These are phyloP conservation scores for Bambusicola thoracicus DNA, from an alignment of 2,113 vertebrate species.

Conservation along the genomic window DNA sequence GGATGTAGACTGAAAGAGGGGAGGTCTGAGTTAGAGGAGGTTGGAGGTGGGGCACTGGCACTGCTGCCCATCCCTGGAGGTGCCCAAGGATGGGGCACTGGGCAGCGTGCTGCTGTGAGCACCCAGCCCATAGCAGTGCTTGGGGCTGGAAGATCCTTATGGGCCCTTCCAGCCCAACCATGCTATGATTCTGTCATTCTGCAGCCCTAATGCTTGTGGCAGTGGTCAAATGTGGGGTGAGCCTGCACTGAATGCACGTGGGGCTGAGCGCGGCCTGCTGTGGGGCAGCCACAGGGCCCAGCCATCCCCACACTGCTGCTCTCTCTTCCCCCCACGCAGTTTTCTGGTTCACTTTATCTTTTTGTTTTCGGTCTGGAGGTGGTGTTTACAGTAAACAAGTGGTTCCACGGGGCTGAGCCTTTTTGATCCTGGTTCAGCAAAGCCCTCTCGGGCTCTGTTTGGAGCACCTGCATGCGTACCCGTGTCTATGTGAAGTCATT, in stretches of 20 bases:
- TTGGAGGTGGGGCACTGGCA: neutral
- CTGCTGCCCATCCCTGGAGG: neutral
- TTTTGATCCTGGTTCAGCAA: conserved; percentile 38
- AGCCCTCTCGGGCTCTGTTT: neutral
- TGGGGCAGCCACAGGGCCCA: neutral
- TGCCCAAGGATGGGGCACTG: neutral
- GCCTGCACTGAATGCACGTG: neutral
- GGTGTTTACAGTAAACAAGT: conserved; percentile 55
- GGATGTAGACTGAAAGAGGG: neutral
- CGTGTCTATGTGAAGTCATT: neutral
- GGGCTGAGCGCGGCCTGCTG: neutral
- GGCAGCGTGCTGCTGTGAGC: neutral
- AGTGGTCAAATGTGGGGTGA: no score
- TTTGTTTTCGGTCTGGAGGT: neutral
- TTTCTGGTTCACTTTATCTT: neutral
- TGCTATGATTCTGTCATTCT: neutral
- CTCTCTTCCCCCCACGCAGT: conserved; percentile 43
- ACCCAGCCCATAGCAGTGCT: neutral
- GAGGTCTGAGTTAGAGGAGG: neutral
- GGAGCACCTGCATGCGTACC: neutral
- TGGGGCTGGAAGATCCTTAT: neutral
- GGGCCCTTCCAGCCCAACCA: neutral
- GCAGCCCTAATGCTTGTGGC: neutral
- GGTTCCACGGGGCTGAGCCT: neutral
- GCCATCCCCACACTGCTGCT: accelerated